Base-by-base conservation (phyloP, 2,797 vertebrate species). In the Fundulus diaphanus region DNA sequence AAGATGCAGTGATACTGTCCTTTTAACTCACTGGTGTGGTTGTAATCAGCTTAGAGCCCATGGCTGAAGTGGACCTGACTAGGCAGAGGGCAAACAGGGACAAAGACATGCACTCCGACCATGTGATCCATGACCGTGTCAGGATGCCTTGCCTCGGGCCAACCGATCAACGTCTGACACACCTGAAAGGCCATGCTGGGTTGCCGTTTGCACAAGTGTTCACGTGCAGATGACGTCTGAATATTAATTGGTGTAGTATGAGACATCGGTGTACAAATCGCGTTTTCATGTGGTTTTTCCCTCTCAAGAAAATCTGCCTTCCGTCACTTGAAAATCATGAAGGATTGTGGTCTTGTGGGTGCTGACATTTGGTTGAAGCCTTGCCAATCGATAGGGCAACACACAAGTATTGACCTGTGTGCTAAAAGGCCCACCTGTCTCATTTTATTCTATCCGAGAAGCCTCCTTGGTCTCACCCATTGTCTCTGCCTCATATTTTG, bases 321-420 rank as follows among this genome's bases (percentile, higher is more conserved):
- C 77, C 44, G 37, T 82, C 68, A 66, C 48, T 44, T 68, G 76
- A 72, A 75, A 68, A 86, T 85, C 79, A 67, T 73, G 81, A 65
- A 72, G 74, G 73, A 78, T 85, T 88, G 79, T 59, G 73, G 84
- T 81, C 88, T 78, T 77, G 68, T 74, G 81, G 74, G 84, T 82
- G 86, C 42, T 90, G 90, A 89, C 91, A 92, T 93, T 91, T 90
- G 66, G 85, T 80, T 79, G 79, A 85, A 63, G 73, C 73, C 57
- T 79, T 52, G 74, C 82, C 74, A 84, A 90, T 93, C 85, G 54
- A 91, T 91, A 59, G 61, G 77, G 84, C 78, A 85, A 73, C 80
- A 85, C 88, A 83, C 46, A 77, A 85, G 77, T 90, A 92, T 91
- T 88, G 88, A 93, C 77, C 29, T 11, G 51, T 77, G 82, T 52